phyloP scores from a whole-genome alignment of 1,140 invertebrate genomes.

The Argopecten irradians region DNA sequence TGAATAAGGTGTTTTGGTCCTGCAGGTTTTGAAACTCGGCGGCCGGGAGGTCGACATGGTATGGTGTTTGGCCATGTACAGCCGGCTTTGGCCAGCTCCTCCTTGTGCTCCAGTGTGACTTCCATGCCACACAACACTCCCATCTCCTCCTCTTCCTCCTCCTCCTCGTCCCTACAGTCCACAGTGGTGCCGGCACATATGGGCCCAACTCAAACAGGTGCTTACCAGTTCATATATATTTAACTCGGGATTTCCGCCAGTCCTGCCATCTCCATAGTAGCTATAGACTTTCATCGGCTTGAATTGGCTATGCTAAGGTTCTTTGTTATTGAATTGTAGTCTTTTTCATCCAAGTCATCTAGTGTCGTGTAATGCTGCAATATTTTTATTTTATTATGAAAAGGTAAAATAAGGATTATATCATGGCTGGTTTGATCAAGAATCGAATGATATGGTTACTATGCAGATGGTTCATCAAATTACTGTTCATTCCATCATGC shows the following conservation, averaged over 20 bases:
- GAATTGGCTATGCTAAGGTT: background rate
- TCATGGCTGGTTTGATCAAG: background rate
- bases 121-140: constrained; percentile 28
- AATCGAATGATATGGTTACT: background rate
- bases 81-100: constrained; percentile 12
- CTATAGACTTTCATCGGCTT: constrained; percentile 51
- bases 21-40: constrained; percentile 41
- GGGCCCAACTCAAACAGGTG: constrained; percentile 5
- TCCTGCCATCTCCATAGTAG: constrained; percentile 51
- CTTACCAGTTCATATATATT: constrained; percentile 46
- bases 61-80: constrained; percentile 55
- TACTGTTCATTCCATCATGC: background rate
- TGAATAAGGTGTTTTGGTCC: constrained; percentile 15
- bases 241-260: constrained; percentile 48
- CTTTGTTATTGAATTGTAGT: background rate
- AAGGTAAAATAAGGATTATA: background rate
- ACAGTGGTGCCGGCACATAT: background rate
- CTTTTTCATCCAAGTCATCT: background rate
- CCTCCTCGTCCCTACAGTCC: background rate
- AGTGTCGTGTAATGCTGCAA: background rate
- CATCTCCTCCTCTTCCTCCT: constrained; percentile 1
- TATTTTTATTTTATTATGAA: background rate
- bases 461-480: background rate
- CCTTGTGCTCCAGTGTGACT: constrained; percentile 37
- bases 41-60: constrained; percentile 53